phyloP scores from a whole-genome alignment of 2,113 vertebrate genomes.

The Chroicocephalus ridibundus region DNA sequence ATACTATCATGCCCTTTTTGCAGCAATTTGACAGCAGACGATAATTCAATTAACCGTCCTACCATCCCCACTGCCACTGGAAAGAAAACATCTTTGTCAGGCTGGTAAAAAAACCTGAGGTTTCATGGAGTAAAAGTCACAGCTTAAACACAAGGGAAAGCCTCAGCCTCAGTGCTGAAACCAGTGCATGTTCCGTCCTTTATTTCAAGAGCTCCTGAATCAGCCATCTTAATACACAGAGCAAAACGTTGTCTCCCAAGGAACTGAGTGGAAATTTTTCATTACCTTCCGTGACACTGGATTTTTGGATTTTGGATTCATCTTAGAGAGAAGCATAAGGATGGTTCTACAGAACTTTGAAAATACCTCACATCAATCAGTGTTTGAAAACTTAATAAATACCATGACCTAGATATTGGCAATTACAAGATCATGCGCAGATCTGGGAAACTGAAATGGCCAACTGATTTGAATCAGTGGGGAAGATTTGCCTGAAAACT shows the following conservation, averaged over 20 bases:
- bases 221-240: background rate
- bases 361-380: background rate
- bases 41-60: constrained; percentile 38
- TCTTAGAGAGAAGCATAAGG: background rate
- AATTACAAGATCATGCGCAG: background rate
- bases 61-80: background rate
- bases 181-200: background rate
- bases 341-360: background rate
- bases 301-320: background rate
- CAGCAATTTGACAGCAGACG: constrained; percentile 1
- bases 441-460: background rate
- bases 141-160: background rate
- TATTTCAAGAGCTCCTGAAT: background rate
- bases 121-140: background rate
- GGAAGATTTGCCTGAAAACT: background rate
- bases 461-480: background rate
- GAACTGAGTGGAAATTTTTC: background rate
- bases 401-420: background rate
- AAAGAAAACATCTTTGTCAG: constrained; percentile 5
- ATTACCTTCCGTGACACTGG: background rate
- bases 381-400: background rate
- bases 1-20: background rate
- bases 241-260: background rate
- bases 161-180: background rate
- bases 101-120: background rate